Conservation (phyloP, 1,140 invertebrate genomes). For the Temnothorax longispinosus region DNA sequence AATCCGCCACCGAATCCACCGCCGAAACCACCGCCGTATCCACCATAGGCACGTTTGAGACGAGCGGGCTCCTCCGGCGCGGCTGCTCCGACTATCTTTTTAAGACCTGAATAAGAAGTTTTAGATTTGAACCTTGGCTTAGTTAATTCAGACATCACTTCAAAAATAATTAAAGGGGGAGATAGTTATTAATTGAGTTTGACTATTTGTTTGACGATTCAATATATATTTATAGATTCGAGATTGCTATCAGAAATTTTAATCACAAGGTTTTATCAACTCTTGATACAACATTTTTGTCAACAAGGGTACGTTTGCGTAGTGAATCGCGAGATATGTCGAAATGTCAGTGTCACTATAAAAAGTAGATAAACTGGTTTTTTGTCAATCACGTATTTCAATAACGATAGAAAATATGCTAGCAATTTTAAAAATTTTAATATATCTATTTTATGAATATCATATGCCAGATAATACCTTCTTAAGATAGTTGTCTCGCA, state of each 20-base stretch:
- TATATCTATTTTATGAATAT: no score
- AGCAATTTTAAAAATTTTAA: no score
- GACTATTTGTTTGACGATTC: neutral
- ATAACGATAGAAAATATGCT: no score
- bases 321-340: neutral
- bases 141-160: neutral
- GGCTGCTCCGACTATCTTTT: slow-evolving; percentile 46
- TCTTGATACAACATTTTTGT: neutral
- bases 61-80: slow-evolving; percentile 35
- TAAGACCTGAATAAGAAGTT: slow-evolving; percentile 5
- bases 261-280: neutral
- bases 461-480: no score
- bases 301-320: neutral
- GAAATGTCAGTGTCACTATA: neutral
- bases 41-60: slow-evolving; percentile 9
- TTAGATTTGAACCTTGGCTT: no score
- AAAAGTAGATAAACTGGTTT: slow-evolving; percentile 3
- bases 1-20: neutral
- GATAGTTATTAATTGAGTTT: neutral
- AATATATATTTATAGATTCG: no score
- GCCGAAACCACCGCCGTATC: slow-evolving; percentile 23
- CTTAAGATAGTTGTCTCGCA: no score
- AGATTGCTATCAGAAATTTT: neutral
- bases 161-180: neutral
- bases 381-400: neutral